Evolutionary conservation across 1,140 invertebrate genomes (phyloP).

Genomic region (Brachionus koreanus): DNA sequence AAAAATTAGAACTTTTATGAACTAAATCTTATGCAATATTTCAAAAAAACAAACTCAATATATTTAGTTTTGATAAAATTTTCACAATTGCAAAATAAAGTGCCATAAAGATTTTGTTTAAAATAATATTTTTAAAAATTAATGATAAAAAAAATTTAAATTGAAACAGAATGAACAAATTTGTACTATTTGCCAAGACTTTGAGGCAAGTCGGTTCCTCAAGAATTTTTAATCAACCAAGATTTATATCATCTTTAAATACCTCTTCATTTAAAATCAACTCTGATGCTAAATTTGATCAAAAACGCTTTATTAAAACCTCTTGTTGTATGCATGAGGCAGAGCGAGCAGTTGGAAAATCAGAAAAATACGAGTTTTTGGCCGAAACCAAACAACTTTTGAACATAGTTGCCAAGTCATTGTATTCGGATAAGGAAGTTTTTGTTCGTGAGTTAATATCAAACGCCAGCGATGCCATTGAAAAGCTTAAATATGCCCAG

Average conservation of each 20-base stretch:
- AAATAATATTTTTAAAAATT: neutral
- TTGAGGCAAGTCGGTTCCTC: neutral
- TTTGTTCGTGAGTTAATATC: constrained; percentile 92
- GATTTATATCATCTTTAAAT: constrained; percentile 15
- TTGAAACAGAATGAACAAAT: constrained; percentile 30
- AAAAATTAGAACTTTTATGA: too few relatives aligned
- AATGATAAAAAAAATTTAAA: neutral
- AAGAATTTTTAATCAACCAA: neutral
- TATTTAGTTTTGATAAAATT: neutral
- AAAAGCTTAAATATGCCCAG: constrained; percentile 72
- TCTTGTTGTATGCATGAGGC: neutral
- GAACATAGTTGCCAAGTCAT: constrained; percentile 90
- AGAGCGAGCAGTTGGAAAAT: constrained; percentile 21
- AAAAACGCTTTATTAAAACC: constrained; percentile 3
- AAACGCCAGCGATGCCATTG: constrained; percentile 92
- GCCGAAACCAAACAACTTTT: constrained; percentile 90
- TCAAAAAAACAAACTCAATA: neutral
- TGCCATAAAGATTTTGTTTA: neutral
- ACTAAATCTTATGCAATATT: constrained; percentile 11
- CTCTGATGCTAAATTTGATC: neutral
- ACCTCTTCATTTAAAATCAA: neutral
- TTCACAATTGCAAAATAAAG: neutral
- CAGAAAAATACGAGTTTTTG: constrained; percentile 69
- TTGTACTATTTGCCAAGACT: neutral
- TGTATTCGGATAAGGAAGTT: constrained; percentile 96